Conservation (phyloP, 2,797 vertebrate genomes). For the Muscicapa striata region DNA sequence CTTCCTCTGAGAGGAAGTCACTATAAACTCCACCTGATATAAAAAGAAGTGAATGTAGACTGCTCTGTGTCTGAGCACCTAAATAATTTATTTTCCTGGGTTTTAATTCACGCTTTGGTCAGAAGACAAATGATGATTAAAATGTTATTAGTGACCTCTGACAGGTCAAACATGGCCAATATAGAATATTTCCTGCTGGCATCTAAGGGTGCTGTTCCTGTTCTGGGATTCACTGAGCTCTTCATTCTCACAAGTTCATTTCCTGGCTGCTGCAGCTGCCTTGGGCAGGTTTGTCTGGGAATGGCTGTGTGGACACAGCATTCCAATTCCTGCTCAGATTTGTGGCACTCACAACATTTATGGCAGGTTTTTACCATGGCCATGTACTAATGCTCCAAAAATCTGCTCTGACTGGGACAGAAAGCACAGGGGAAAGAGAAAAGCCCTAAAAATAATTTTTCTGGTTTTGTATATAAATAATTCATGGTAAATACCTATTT, state of each 20-base stretch:
- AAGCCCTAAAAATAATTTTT: not conserved
- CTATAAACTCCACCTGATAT: not conserved
- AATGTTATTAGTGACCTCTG: not conserved
- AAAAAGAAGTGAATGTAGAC: no score
- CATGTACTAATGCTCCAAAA: not conserved
- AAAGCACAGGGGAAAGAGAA: not conserved
- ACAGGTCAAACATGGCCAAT: not conserved
- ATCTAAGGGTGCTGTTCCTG: not conserved
- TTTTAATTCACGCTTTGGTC: not conserved
- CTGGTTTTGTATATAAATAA: not conserved
- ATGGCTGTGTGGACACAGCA: not conserved
- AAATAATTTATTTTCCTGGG: not conserved
- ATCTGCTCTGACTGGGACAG: not conserved
- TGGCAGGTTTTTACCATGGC: not conserved
- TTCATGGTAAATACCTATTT: not conserved
- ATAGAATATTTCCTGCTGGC: not conserved
- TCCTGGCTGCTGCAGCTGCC: not conserved
- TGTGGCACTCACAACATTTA: not conserved
- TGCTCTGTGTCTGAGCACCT: not conserved
- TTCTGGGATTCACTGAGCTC: not conserved
- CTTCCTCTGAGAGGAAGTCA: not conserved
- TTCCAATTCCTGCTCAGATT: not conserved
- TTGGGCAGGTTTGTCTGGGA: not conserved
- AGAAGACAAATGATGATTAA: not conserved
- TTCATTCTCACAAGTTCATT: not conserved